phyloP scores from a whole-genome alignment of 2,888 invertebrate species.

The Hemistola chrysoprasaria region DNA sequence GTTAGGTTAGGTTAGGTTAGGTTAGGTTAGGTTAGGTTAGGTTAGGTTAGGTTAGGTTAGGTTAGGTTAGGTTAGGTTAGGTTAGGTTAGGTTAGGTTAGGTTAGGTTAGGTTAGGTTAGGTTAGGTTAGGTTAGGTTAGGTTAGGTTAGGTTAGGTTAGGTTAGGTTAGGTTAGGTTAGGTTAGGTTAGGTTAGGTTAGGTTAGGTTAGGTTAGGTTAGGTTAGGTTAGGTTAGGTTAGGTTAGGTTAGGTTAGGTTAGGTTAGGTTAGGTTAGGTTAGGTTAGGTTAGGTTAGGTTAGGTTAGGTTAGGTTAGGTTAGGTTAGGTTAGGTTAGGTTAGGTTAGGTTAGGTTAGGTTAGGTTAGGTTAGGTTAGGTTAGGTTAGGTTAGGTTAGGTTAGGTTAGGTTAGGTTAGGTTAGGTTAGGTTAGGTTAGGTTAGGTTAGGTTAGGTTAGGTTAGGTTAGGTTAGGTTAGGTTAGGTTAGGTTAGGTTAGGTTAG shows the following conservation, averaged over 20 bases:
- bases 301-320: constrained; percentile 20
- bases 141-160: constrained; percentile 16
- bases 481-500: constrained; percentile 20
- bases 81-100: constrained; percentile 27
- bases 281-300: constrained; percentile 18
- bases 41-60: constrained; percentile 24
- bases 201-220: constrained; percentile 22
- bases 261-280: constrained; percentile 20
- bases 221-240: constrained; percentile 21
- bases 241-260: constrained; percentile 20
- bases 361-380: constrained; percentile 22
- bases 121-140: constrained; percentile 24
- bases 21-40: constrained; percentile 25
- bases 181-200: constrained; percentile 24
- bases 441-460: constrained; percentile 20
- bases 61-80: constrained; percentile 28
- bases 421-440: constrained; percentile 19
- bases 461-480: constrained; percentile 20
- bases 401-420: constrained; percentile 24
- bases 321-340: constrained; percentile 28
- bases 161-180: constrained; percentile 24
- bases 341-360: constrained; percentile 26
- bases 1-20: constrained; percentile 27
- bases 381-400: constrained; percentile 27
- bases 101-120: constrained; percentile 26